phyloP scores from a whole-genome alignment of 2,888 invertebrate genomes.

The Acronicta psi region DNA sequence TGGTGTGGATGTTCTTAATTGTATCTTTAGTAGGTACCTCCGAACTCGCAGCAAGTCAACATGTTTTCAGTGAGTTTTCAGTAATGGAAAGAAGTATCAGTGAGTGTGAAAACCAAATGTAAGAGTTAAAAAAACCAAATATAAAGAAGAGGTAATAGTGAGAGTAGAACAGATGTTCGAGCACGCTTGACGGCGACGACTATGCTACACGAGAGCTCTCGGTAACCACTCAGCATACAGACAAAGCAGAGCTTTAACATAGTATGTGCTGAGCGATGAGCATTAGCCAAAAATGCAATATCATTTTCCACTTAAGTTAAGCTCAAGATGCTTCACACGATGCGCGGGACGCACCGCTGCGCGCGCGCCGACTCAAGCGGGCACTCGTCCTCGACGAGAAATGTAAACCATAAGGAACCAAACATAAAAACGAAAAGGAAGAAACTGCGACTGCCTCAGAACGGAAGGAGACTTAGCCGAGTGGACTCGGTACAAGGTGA shows the following conservation, averaged over 20 bases:
- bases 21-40: constrained; percentile 42
- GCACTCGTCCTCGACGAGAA: constrained; percentile 39
- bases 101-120: constrained; percentile 64
- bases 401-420: constrained; percentile 43
- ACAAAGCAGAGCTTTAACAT: constrained; percentile 26
- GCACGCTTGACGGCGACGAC: constrained; percentile 57
- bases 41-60: constrained; percentile 63
- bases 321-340: constrained; percentile 26
- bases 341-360: constrained; percentile 14
- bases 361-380: constrained; percentile 40
- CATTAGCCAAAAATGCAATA: constrained; percentile 28
- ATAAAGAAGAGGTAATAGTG: constrained; percentile 54
- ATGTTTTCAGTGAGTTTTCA: constrained; percentile 54
- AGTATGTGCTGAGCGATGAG: constrained; percentile 22
- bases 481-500: constrained; percentile 87
- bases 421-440: constrained; percentile 65
- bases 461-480: constrained; percentile 78
- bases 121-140: constrained; percentile 56
- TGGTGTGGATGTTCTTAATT: too few relatives aligned
- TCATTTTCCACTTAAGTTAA: constrained; percentile 24
- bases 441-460: constrained; percentile 87
- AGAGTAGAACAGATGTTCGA: constrained; percentile 51
- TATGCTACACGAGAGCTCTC: constrained; percentile 4
- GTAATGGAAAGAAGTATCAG: constrained; percentile 61
- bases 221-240: constrained; percentile 8